Base-by-base conservation (phyloP, 2,113 vertebrate genomes). In the Protomyctophum bolini region DNA sequence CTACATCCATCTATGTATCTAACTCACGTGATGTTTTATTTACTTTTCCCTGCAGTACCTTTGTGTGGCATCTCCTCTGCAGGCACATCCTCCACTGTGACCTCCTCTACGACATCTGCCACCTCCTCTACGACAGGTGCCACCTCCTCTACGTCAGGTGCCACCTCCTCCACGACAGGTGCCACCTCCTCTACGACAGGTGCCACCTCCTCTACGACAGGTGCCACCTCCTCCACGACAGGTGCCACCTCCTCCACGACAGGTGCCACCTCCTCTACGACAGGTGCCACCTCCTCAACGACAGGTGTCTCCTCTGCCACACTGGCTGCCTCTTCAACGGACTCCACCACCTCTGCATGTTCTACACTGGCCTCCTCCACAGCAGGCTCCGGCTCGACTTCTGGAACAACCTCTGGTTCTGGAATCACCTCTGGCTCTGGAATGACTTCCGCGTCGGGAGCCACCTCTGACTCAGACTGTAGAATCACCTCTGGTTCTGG, bases 41-140 rank as follows among this genome's bases (percentile, higher is more conserved):
- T 45, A 45, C 7, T 47, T 2, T 50, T 61, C 3, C 28, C 50
- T 68, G n/a, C 58, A 45, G 9, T 87, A 89, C 90, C 90, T 89
- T 74, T 85, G 29, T 29, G 11, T 61, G 62, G 60, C 69, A 73
- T 11, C 55, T 75, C 59, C 33, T 80, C 76, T 51, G 56, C 3
- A 6, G 63, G 8, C 3, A 66, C 58, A 7, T 61, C 48, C 58
- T 54, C 68, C 46, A 61, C 57, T 11, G 47, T 7, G 3, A 52
- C 73, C 1, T 82, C 79, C 64, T 80, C 66, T 11, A 57, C 52
- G 28, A 57, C 65, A 10, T 6, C 57, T 11, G 47, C 4, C 4
- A 52, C 73, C 1, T 82, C 79, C 63, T 80, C 66, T 11, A 57
- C 52, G 28, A 57, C 65, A 10, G 11, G 6, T 14, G 51, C 50